Evolutionary conservation across 2,797 vertebrate genomes (phyloP), one percentile per base, ranked within the genome.

Genomic region (Tapera naevia): DNA sequence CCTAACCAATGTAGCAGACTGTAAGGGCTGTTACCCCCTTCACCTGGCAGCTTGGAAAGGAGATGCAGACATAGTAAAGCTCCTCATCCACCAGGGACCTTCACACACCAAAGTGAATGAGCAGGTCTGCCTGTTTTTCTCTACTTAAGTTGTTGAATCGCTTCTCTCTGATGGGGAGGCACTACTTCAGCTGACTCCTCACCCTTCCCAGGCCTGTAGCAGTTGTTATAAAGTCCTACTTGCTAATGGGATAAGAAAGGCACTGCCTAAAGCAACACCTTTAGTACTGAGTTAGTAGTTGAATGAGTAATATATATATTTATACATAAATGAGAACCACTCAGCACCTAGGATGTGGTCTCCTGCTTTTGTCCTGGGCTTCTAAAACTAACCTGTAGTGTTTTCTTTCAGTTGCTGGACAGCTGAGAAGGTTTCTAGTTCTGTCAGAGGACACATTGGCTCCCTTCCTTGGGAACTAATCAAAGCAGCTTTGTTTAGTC

Each of bases 41-140:
- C 99, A 99, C 91, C 96, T 99, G 97, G 99, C 99, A 12, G 99
- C 99, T 1, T 99, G 99, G 99, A 99, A 99, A 90, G 99, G 99
- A 79, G 99, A 99, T 23, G 98, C 99, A 80, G 98, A 98, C 61
- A 99, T 99, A 80, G 99, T 99, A 92, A 98, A 98, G 69, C 97
- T 99, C 88, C 99, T 99, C 95, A 98, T 99, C 91, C 99, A 99
- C 97, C 99, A 99, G 75, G 99, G 99, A 88, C 99, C 99, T n/a
- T 99, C 99, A 0, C 98, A 99, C 95, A 99, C 99, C 76, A 99
- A 98, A 98, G 98, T 99, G 97, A 99, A 99, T 53, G 99, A 99
- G 96, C 99, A 99, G 99, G 99, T 99, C 88, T 96, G 98, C 88
- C 69, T 92, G 25, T 79, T 58, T 95, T 94, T 78, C 71, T 82